Evolutionary conservation across 2,888 invertebrate species (phyloP), one percentile per base, ranked within the genome.

Genomic region (Incurvaria masculella): DNA sequence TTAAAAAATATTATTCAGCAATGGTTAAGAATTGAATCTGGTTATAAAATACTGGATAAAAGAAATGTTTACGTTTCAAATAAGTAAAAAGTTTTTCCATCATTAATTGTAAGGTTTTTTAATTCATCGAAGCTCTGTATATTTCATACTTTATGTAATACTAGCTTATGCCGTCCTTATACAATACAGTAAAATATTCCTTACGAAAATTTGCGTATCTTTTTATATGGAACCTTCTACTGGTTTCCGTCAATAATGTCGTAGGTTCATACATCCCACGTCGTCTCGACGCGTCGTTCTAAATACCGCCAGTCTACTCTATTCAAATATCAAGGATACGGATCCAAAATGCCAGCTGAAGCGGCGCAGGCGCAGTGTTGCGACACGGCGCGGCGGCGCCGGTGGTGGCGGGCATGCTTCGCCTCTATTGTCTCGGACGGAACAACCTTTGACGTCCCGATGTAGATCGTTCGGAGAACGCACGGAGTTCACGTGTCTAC

Each of bases 271-370:
- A 33, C 33, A 33, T 33, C 33, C 33, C 33, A 33, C 33, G 33
- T 33, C 23, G 5, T 23, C 33, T 33, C 33, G 33, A n/a, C 33
- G 56, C 49, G 56, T 61, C 57, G 63, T 63, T 62, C 63, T 62
- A 66, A 73, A 72, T 69, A 65, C 69, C 67, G 65, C 60, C 59
- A 62, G 33, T 33, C 33, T 33, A 60, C 61, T 63, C 33, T 33
- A 60, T 61, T 63, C 62, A 78, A 78, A 78, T 78, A 76, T 76
- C 78, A 78, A 78, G 76, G 78, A 73, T 74, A 72, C 60, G 56
- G 49, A 44, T 43, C 61, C 67, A 55, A 75, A 76, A 78, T 76
- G 78, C 65, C 78, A 76, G 64, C 40, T 45, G 59, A 75, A 74
- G 65, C 67, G 63, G 8, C 33, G 33, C 33, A 14, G 33, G 33